Base-by-base conservation (phyloP, 2,797 vertebrate species). In the Crenuchus spilurus region DNA sequence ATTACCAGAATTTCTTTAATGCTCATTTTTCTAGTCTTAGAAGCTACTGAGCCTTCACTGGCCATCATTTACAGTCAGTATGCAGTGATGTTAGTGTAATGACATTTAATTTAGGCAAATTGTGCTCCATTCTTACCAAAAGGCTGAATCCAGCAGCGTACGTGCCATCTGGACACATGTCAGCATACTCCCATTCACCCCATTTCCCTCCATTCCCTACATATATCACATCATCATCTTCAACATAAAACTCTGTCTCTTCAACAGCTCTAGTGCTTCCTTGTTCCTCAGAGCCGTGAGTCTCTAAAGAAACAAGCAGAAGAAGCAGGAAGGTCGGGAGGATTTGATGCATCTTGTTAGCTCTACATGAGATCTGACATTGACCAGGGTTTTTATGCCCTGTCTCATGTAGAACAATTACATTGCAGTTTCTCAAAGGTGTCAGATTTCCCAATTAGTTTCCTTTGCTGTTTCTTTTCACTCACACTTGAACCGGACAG, bases 371-470 rank as follows among this genome's bases (percentile, higher is more conserved):
- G 52, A 18, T 33, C 28, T 20, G 30, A 35, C 24, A 54, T n/a
- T 8, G 20, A 6, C 11, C 10, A 33, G 22, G 13, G 24, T 6
- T 63, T 63, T 63, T 26, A 42, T 44, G 22, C 13, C 22, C 30
- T 41, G 39, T 30, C 20, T 0, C 6, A 48, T 20, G 22, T 1
- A 6, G 39, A 42, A 31, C 66, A 57, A 51, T 70, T 70, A 33
- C 11, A 39, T 16, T n/a, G 26, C 9, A 6, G 16, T 57, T 69
- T 42, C 66, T 69, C 33, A 5, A 42, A 44, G n/a, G 31, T 57
- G 66, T 37, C 37, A 44, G 37, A 70, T 57, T 57, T 57, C 26
- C 18, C 37, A 57, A 63, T 44, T 62, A 62, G 37, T 24, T 64
- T 31, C 61, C 61, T 46, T 46, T 46, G 62, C 42, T 46, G 26